phyloP scores from a whole-genome alignment of 2,888 invertebrate genomes.

The Proisotoma minuta region DNA sequence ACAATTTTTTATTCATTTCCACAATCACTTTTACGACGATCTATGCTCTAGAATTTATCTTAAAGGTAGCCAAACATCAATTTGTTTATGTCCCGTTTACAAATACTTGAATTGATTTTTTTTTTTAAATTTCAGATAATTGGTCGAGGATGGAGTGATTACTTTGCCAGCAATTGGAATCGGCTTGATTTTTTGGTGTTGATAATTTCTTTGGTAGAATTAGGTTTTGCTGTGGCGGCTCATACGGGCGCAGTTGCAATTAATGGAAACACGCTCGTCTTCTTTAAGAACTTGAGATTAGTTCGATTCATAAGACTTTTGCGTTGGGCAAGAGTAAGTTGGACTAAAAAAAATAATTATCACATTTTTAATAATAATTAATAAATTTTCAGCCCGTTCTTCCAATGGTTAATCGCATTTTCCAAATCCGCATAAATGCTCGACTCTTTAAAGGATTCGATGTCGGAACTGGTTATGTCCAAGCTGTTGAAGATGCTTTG shows the following conservation, averaged over 20 bases:
- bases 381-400: conserved; percentile 51
- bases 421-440: conserved; percentile 57
- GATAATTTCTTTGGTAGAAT: conserved; percentile 55
- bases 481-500: conserved; percentile 60
- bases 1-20: conserved; percentile 23
- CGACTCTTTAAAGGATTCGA: conserved; percentile 59
- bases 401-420: conserved; percentile 56
- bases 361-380: conserved; percentile 28
- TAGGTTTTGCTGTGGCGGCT: background rate
- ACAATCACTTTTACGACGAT: conserved; percentile 26
- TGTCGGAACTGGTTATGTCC: conserved; percentile 62
- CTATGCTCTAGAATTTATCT: conserved; percentile 35
- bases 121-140: conserved; percentile 28
- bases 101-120: background rate
- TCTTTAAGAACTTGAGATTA: conserved; percentile 54
- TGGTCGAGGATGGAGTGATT: conserved; percentile 47
- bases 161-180: conserved; percentile 59
- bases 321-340: conserved; percentile 21
- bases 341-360: background rate
- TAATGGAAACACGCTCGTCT: conserved; percentile 53
- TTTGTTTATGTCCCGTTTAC: background rate
- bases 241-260: conserved; percentile 49
- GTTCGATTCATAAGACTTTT: conserved; percentile 54
- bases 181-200: conserved; percentile 58
- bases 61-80: conserved; percentile 29